Base-by-base conservation (phyloP, 2,113 vertebrate species). In the Clupea harengus region DNA sequence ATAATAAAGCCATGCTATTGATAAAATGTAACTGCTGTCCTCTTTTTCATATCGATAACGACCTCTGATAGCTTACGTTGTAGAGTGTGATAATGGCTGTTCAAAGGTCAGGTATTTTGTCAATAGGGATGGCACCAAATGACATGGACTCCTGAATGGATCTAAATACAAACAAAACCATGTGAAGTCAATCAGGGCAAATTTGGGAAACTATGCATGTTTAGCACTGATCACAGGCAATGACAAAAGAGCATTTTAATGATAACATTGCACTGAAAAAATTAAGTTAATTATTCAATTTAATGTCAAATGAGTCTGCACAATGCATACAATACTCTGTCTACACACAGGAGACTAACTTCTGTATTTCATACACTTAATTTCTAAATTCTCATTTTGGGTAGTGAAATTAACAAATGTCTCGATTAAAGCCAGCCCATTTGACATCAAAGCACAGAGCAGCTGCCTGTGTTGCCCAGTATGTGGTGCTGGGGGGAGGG, bases 21-120 rank as follows among this genome's bases (percentile, higher is more conserved):
- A 78, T 78, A 78, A 78, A 78, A 78, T 78, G 10, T 17, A 15
- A 78, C 72, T 44, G 72, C 28, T 15, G 32, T 78, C 72, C 17
- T 78, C 13, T 15, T 78, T 78, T 39, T 17, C 39, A 39, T 78
- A 28, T 15, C 3, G 25, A 39, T 78, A 78, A 78, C 9, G 72
- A 39, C 72, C 72, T 78, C 28, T 78, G 72, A 78, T 78, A 11
- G 72, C 72, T 78, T 78, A 78, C 72, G 72, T 78, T 78, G 25
- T 78, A 78, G 72, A 78, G 72, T 78, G 2, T 78, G 28, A 32
- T 78, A 32, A 15, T 44, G 72, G 72, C 72, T 78, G 72, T 78
- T 78, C 72, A 78, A 78, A 78, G 72, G 72, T 78, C 60, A n/a
- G 22, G 6, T 8, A 64, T 64, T 64, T 64, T n/a, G 60, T 64